phyloP scores from a whole-genome alignment of 2,797 vertebrate species.

The Gymnocypris eckloni region DNA sequence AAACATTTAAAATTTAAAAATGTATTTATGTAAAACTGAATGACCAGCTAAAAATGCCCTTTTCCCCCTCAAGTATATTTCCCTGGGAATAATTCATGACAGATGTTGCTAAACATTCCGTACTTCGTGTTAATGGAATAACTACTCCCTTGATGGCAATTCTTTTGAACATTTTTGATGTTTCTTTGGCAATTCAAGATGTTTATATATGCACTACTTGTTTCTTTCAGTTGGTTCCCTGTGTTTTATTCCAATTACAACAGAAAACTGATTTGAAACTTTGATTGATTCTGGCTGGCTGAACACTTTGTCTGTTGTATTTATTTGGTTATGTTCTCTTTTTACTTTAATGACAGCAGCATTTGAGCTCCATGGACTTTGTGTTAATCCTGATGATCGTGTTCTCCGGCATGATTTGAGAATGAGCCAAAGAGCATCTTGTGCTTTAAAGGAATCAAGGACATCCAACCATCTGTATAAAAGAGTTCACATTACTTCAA shows the following conservation, averaged over 20 bases:
- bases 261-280: slow-evolving; percentile 23
- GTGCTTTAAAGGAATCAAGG: not conserved
- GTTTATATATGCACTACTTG: not conserved
- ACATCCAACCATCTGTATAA: not conserved
- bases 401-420: not conserved
- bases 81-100: not conserved
- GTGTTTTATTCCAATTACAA: slow-evolving; percentile 7
- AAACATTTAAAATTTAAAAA: no score
- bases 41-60: not conserved
- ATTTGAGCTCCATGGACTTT: slow-evolving; percentile 2
- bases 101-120: not conserved
- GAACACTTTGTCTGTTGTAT: not conserved
- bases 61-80: not conserved
- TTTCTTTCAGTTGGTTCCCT: not conserved
- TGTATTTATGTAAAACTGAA: no score
- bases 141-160: not conserved
- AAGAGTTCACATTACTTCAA: not conserved
- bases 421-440: not conserved
- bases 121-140: no score
- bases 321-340: not conserved
- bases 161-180: not conserved
- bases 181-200: not conserved
- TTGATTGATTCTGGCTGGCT: not conserved
- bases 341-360: not conserved
- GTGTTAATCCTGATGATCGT: not conserved